These are phyloP conservation scores for Pteropus alecto DNA, from an alignment of 2,113 vertebrate genomes.

Conservation along the genomic window DNA sequence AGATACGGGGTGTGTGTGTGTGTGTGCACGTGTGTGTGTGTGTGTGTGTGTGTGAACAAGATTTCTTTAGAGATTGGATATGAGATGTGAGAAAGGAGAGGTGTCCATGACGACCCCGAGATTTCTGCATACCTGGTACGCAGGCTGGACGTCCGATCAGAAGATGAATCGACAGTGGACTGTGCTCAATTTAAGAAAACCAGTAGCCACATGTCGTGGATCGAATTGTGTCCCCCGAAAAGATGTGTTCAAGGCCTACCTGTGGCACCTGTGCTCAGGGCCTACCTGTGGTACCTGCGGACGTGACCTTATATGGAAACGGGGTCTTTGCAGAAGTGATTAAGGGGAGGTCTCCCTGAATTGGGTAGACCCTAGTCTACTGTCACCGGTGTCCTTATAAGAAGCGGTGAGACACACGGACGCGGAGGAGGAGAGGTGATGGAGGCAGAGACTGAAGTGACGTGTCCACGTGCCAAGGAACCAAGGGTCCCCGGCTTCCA, in stretches of 20 bases:
- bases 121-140: background rate
- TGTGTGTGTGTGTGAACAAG: background rate
- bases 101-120: background rate
- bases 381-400: background rate
- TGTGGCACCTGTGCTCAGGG: no score
- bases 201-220: background rate
- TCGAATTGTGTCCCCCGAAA: background rate
- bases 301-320: background rate
- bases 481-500: no score
- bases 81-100: background rate
- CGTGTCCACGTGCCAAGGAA: accelerated
- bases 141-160: no score
- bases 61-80: background rate
- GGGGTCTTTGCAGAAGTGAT: background rate
- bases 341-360: no score
- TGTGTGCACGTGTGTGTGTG: no score
- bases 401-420: background rate
- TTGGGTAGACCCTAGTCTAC: no score
- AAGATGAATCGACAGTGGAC: background rate
- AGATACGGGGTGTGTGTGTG: background rate
- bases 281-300: accelerated
- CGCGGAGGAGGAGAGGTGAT: no score
- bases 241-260: background rate
- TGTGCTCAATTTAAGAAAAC: background rate
- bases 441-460: background rate